phyloP scores from a whole-genome alignment of 2,113 vertebrate species.

The Colistium nudipinnis region DNA sequence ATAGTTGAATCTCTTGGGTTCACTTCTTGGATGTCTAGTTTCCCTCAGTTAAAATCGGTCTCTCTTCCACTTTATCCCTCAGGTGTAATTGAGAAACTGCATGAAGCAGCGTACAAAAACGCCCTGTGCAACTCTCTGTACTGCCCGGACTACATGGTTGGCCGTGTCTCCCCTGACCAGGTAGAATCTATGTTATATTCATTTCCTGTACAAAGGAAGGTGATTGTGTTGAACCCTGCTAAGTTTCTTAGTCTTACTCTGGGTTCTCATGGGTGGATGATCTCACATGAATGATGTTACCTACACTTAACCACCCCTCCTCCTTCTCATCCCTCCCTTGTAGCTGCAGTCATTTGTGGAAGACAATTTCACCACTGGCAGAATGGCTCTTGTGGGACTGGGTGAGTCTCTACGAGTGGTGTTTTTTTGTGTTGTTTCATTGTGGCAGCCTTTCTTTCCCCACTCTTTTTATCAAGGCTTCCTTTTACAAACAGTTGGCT shows the following conservation, averaged over 20 bases:
- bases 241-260: neutral
- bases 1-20: neutral
- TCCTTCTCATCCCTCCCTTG: conserved; percentile 22
- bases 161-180: conserved; percentile 85
- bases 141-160: conserved; percentile 89
- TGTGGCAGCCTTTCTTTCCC: neutral
- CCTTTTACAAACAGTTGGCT: neutral
- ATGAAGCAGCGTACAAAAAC: conserved; percentile 78
- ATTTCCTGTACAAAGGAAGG: neutral
- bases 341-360: conserved; percentile 90
- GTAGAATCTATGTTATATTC: conserved; percentile 67
- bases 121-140: conserved; percentile 90
- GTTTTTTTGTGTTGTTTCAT: neutral
- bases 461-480: neutral
- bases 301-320: no score
- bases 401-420: conserved; percentile 59
- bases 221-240: neutral
- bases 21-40: neutral
- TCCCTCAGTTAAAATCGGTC: neutral
- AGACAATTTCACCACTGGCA: conserved; percentile 88
- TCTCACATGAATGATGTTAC: conserved; percentile 7
- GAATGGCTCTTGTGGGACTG: conserved; percentile 89
- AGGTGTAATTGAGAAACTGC: conserved; percentile 92
- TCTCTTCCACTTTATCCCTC: neutral
- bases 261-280: neutral